A percentile compares a stretch with the other conserved stretches of the same genome.
Conservation (phyloP, 2,888 invertebrate genomes). For the Nowickia ferox region DNA sequence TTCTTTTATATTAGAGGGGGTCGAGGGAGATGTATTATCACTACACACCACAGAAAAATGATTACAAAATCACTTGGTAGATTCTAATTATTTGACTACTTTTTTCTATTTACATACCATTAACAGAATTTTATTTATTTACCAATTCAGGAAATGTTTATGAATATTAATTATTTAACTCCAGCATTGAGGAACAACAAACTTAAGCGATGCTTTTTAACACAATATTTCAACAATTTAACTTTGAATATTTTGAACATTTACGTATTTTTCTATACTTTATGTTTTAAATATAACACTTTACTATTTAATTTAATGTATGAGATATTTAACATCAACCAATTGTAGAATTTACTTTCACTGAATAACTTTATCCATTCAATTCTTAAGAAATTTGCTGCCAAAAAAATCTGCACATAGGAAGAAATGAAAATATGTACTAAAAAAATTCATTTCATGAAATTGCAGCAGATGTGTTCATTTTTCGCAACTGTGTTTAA, state of each 20-base stretch:
- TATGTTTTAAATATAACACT: neutral
- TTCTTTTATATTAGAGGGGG: neutral
- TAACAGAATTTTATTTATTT: neutral
- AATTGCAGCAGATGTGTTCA: constrained; percentile 41
- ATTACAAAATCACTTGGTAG: constrained; percentile 44
- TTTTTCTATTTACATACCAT: constrained; percentile 41
- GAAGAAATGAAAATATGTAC: constrained; percentile 42
- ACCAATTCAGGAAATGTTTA: neutral
- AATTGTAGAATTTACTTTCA: neutral
- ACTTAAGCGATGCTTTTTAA: neutral
- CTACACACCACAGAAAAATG: constrained; percentile 26
- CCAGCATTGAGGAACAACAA: constrained; percentile 2
- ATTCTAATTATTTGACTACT: neutral
- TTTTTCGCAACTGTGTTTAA: constrained; percentile 1
- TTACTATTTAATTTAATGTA: neutral
- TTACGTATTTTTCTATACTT: neutral
- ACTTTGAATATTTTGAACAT: constrained; percentile 4
- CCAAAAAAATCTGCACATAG: constrained; percentile 31
- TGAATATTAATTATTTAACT: constrained; percentile 11
- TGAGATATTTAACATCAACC: neutral
- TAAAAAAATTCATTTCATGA: constrained; percentile 37
- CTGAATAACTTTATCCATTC: neutral
- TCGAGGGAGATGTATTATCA: constrained; percentile 19
- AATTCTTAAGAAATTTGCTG: neutral
- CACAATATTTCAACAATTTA: constrained; percentile 23